phyloP scores from a whole-genome alignment of 1,140 invertebrate species.

The Sinonovacula constricta region DNA sequence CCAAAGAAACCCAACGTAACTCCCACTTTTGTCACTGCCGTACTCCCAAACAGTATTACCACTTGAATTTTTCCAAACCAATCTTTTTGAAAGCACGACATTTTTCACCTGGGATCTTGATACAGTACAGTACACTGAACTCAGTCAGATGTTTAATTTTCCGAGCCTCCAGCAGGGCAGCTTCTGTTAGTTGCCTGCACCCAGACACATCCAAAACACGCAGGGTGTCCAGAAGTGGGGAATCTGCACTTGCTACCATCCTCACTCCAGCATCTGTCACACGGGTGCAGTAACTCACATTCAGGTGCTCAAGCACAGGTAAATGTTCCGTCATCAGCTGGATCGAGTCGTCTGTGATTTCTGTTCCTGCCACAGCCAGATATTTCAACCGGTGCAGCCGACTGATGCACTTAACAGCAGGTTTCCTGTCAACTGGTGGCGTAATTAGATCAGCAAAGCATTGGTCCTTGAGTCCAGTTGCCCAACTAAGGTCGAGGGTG shows the following conservation, averaged over 20 bases:
- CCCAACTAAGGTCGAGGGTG: conserved; percentile 88
- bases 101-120: conserved; percentile 48
- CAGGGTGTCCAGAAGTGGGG: conserved; percentile 44
- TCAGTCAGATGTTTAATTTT: conserved; percentile 60
- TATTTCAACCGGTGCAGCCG: conserved; percentile 87
- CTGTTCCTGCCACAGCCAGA: conserved; percentile 89
- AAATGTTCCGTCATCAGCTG: conserved; percentile 89
- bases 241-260: conserved; percentile 84
- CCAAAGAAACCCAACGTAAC: too few species aligned
- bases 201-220: conserved; percentile 87
- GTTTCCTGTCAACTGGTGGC: conserved; percentile 89
- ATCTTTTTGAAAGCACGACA: conserved; percentile 22
- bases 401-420: conserved; percentile 89
- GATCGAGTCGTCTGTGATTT: conserved; percentile 92
- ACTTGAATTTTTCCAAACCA: conserved; percentile 16
- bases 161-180: conserved; percentile 87
- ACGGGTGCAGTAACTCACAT: conserved; percentile 91
- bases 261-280: conserved; percentile 93
- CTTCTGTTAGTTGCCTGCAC: conserved; percentile 90
- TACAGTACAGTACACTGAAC: conserved; percentile 44
- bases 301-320: conserved; percentile 85
- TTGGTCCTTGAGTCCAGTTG: conserved; percentile 89
- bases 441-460: conserved; percentile 88
- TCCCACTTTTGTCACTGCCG: too few species aligned
- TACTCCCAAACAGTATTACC: conserved; percentile 13